Conservation (phyloP, 2,113 vertebrate genomes). For the Stercorarius parasiticus region DNA sequence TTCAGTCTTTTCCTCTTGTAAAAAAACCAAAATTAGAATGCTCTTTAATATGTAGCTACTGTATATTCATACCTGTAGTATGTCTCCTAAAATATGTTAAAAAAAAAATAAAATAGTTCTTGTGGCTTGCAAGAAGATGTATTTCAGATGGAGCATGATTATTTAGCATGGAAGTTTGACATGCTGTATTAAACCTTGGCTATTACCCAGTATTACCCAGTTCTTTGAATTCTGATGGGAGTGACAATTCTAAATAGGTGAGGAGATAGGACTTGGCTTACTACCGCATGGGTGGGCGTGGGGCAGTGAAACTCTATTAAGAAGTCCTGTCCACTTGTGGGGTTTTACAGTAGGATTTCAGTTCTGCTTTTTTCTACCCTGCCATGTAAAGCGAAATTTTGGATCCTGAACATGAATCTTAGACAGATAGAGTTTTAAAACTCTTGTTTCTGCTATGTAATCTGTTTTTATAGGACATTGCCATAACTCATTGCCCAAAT, state of each 20-base stretch:
- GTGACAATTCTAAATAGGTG: neutral
- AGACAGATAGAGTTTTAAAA: neutral
- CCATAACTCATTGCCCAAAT: neutral
- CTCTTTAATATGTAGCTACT: neutral
- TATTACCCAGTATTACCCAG: neutral
- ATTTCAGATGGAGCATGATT: neutral
- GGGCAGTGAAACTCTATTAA: neutral
- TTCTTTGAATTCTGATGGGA: neutral
- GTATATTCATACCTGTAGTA: neutral
- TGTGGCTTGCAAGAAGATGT: neutral
- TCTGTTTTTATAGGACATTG: neutral
- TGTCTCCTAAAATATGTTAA: neutral
- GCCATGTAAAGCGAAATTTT: neutral
- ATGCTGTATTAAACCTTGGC: neutral
- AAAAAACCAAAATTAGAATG: neutral
- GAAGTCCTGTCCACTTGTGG: neutral
- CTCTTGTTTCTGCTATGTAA: neutral
- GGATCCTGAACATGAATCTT: neutral
- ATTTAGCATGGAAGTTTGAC: neutral
- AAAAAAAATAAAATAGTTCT: too few species aligned
- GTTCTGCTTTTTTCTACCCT: neutral
- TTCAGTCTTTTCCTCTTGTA: neutral
- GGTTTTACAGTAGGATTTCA: neutral
- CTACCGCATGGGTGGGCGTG: too few species aligned
- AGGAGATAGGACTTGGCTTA: neutral